These are phyloP conservation scores for Aphidius gifuensis DNA, from an alignment of 1,140 invertebrate genomes.

Conservation along the genomic window DNA sequence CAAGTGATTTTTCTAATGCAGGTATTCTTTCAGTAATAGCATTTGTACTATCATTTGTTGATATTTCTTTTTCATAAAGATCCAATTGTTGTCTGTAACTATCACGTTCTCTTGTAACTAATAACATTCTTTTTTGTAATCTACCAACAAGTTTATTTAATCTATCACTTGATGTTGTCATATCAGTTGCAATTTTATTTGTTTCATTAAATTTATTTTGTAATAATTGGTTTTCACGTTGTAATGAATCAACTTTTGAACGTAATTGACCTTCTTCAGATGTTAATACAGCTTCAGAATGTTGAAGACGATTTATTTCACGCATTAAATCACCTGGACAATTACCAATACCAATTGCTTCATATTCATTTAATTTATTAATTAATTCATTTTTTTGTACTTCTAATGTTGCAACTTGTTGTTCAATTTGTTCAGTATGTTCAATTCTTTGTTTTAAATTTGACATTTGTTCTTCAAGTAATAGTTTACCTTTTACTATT, in stretches of 20 bases:
- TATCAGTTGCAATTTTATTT: slow-evolving; percentile 41
- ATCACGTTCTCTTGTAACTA: slow-evolving; percentile 75
- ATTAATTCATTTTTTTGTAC: slow-evolving; percentile 36
- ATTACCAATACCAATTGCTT: slow-evolving; percentile 44
- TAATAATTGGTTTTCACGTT: slow-evolving; percentile 37
- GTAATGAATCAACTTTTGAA: slow-evolving; percentile 39
- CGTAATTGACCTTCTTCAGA: slow-evolving; percentile 46
- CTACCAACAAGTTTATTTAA: slow-evolving; percentile 52
- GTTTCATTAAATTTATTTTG: slow-evolving; percentile 44
- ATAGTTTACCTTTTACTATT: slow-evolving; percentile 47
- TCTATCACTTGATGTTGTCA: slow-evolving; percentile 42
- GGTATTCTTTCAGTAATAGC: slow-evolving; percentile 40
- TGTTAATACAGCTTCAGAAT: slow-evolving; percentile 41
- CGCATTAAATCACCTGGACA: slow-evolving; percentile 40
- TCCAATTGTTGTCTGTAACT: slow-evolving; percentile 73
- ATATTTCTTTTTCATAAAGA: slow-evolving; percentile 78
- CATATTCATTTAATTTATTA: slow-evolving; percentile 43
- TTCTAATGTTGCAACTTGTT: slow-evolving; percentile 40
- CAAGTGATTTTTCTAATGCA: slow-evolving; percentile 42
- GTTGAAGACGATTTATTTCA: slow-evolving; percentile 49
- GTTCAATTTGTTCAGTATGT: slow-evolving; percentile 45
- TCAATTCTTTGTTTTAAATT: slow-evolving; percentile 45
- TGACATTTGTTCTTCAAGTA: slow-evolving; percentile 50
- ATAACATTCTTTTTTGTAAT: slow-evolving; percentile 57
- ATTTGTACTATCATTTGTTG: slow-evolving; percentile 43